A percentile compares a stretch with the other conserved stretches of the same genome.
Conservation (phyloP, 2,113 vertebrate species). For the Geococcyx californianus region DNA sequence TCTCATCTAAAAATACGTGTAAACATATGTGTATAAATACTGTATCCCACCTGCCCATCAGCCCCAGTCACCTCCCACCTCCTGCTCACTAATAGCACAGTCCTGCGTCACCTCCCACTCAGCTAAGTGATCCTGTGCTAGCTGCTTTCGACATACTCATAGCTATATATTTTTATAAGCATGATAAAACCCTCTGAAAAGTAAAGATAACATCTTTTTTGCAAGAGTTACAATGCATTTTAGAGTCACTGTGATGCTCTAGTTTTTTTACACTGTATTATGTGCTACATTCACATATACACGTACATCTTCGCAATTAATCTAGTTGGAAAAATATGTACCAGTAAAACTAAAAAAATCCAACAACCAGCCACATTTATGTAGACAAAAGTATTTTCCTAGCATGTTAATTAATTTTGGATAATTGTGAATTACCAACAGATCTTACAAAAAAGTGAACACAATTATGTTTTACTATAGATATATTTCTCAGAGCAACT, state of each 20-base stretch:
- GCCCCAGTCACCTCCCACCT: conserved; percentile 79
- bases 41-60: conserved; percentile 75
- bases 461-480: neutral
- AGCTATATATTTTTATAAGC: conserved; percentile 77
- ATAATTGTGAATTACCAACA: neutral
- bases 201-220: conserved; percentile 55
- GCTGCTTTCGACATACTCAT: conserved; percentile 77
- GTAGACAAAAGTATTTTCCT: neutral
- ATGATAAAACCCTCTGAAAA: conserved; percentile 69
- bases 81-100: conserved; percentile 82
- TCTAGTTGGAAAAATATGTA: neutral
- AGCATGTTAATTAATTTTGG: neutral
- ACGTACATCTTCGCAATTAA: neutral
- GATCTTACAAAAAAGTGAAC: neutral
- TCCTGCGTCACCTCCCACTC: conserved; percentile 82
- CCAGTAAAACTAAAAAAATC: neutral
- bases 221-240: conserved; percentile 55
- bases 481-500: neutral
- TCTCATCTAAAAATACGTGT: conserved; percentile 77
- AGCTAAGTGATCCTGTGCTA: conserved; percentile 74
- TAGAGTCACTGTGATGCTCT: conserved; percentile 27
- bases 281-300: conserved; percentile 2
- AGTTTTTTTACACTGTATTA: neutral
- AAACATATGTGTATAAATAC: conserved; percentile 73
- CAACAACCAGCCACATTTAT: neutral